These are phyloP conservation scores for Nebria ingens DNA, from an alignment of 1,140 invertebrate genomes.

Conservation along the genomic window DNA sequence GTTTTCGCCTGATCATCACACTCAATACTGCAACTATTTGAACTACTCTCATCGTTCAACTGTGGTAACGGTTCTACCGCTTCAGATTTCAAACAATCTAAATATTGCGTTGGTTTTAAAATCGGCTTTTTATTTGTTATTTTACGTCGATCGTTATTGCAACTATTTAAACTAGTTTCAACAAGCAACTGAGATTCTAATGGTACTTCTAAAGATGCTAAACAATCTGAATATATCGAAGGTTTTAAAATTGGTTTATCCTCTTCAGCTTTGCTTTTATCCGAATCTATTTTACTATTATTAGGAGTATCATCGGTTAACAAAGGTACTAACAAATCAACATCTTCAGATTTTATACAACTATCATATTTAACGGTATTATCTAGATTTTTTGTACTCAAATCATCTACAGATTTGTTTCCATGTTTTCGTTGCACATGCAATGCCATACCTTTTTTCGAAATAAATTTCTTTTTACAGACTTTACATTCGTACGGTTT, in stretches of 20 bases:
- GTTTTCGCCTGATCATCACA: slow-evolving; percentile 1
- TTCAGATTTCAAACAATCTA: too few species aligned
- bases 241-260: background rate
- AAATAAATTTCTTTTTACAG: slow-evolving; percentile 13
- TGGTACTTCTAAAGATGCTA: too few species aligned
- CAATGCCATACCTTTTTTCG: slow-evolving; percentile 10
- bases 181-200: too few species aligned
- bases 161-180: too few species aligned
- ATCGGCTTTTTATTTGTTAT: too few species aligned
- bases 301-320: slow-evolving; percentile 12
- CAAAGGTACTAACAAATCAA: background rate
- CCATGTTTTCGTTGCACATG: slow-evolving; percentile 3
- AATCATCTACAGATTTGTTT: slow-evolving; percentile 5
- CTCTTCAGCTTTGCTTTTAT: slow-evolving; percentile 6
- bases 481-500: slow-evolving; percentile 17
- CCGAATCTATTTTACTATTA: slow-evolving; percentile 9
- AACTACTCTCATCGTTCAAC: too few species aligned
- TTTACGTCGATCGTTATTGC: too few species aligned
- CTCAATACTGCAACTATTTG: too few species aligned
- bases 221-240: too few species aligned
- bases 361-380: slow-evolving; percentile 8
- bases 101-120: too few species aligned
- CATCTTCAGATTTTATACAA: slow-evolving; percentile 7
- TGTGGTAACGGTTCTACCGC: too few species aligned
- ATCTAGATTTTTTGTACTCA: slow-evolving; percentile 10